Percentiles rank a stretch among this genome's conserved stretches.
phyloP scores from a whole-genome alignment of 2,797 vertebrate genomes.

The Thamnophis elegans region DNA sequence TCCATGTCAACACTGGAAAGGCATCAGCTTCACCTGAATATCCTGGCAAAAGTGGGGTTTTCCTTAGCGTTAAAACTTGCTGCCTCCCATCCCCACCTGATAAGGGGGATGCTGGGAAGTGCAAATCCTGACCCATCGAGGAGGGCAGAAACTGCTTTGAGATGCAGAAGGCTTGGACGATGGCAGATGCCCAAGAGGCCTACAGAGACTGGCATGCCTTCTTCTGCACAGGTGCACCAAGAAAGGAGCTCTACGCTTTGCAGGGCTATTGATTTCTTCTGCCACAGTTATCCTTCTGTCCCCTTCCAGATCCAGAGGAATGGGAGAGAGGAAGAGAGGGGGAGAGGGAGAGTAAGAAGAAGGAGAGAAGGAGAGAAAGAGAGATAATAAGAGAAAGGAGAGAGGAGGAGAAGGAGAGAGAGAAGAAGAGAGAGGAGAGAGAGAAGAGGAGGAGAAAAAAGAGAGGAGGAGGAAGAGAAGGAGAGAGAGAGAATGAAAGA shows the following conservation, averaged over 20 bases:
- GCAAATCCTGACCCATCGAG: background rate
- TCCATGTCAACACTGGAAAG: background rate
- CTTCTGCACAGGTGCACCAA: background rate
- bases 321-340: background rate
- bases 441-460: too few relatives aligned
- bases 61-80: background rate
- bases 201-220: background rate
- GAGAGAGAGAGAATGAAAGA: too few relatives aligned
- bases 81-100: background rate
- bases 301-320: slow-evolving; percentile 4
- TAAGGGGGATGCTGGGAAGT: background rate
- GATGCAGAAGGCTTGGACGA: background rate
- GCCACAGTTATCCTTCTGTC: background rate
- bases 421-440: fast-evolving
- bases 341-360: background rate
- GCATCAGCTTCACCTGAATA: background rate
- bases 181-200: background rate
- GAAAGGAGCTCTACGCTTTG: background rate
- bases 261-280: slow-evolving; percentile 10
- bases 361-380: too few relatives aligned
- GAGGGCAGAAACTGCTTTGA: background rate
- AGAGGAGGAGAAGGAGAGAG: background rate
- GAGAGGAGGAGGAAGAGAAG: too few relatives aligned
- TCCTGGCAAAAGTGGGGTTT: background rate
- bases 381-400: too few relatives aligned